A percentile compares a stretch with the other conserved stretches of the same genome.
Evolutionary conservation across 2,113 vertebrate genomes (phyloP).

Genomic region (Neolamprologus tretocephalus): DNA sequence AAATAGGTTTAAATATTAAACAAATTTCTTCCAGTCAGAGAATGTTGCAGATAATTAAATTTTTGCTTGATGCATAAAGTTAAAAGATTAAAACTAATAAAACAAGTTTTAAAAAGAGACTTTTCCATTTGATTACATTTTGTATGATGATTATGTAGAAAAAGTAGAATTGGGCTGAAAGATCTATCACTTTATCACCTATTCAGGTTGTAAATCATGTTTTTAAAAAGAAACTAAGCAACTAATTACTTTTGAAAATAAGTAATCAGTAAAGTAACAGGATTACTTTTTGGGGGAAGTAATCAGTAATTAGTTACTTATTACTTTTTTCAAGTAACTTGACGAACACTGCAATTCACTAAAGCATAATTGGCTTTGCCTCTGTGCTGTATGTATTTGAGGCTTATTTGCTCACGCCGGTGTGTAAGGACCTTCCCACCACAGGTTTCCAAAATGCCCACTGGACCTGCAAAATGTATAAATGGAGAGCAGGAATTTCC

Average conservation of each 20-base stretch:
- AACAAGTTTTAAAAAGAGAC: no score
- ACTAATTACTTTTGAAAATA: not conserved
- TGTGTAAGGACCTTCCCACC: not conserved
- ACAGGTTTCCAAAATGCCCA: not conserved
- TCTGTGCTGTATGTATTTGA: not conserved
- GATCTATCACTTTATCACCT: rapidly evolving
- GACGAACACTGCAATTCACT: not conserved
- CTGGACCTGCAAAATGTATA: not conserved
- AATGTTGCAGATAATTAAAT: rapidly evolving
- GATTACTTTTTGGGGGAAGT: not conserved
- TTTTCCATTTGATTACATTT: no score
- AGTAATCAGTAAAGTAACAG: rapidly evolving
- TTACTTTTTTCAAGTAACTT: not conserved
- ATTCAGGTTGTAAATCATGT: not conserved
- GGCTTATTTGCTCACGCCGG: not conserved
- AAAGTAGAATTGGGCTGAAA: not conserved
- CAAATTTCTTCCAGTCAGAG: no score
- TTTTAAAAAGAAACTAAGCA: not conserved
- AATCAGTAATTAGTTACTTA: not conserved
- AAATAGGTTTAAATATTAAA: no score
- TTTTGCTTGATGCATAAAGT: rapidly evolving
- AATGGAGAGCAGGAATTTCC: not conserved
- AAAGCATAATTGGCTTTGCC: not conserved
- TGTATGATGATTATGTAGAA: rapidly evolving
- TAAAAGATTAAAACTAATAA: no score